These are phyloP conservation scores for Galerucella nymphaeae DNA, from an alignment of 2,888 invertebrate genomes.

Conservation along the genomic window DNA sequence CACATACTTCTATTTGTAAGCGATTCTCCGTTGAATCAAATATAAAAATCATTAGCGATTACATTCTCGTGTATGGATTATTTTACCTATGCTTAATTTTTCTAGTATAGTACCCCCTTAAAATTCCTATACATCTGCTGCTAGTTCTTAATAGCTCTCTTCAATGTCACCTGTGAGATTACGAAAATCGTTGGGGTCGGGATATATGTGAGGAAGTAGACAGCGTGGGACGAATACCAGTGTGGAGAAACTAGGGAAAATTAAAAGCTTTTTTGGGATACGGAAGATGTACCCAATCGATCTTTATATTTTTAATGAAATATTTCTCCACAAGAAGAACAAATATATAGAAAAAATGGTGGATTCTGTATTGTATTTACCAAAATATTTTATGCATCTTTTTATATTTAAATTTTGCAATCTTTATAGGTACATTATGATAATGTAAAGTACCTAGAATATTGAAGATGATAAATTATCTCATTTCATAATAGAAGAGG, in stretches of 20 bases:
- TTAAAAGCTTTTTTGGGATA: neutral
- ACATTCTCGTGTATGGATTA: too few species aligned
- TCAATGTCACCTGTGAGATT: constrained; percentile 1
- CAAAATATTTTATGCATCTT: neutral
- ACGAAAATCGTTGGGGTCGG: neutral
- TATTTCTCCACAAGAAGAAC: too few species aligned
- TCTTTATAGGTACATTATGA: neutral
- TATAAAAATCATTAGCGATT: too few species aligned
- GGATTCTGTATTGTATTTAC: neutral
- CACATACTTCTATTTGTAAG: too few species aligned
- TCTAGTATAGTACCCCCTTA: neutral
- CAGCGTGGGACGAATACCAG: constrained; percentile 2
- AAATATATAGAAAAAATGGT: too few species aligned
- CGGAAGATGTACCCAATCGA: neutral
- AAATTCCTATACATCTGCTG: neutral
- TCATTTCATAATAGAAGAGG: neutral
- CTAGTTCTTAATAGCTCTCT: neutral
- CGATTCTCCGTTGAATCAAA: too few species aligned
- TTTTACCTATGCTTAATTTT: too few species aligned
- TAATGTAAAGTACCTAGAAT: neutral
- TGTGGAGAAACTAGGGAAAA: neutral
- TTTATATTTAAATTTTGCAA: neutral
- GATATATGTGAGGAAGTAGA: neutral
- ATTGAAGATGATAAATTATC: neutral
- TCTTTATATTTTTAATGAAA: neutral